Evolutionary conservation across 2,888 invertebrate species (phyloP).

Genomic region (Lampropteryx suffumata): DNA sequence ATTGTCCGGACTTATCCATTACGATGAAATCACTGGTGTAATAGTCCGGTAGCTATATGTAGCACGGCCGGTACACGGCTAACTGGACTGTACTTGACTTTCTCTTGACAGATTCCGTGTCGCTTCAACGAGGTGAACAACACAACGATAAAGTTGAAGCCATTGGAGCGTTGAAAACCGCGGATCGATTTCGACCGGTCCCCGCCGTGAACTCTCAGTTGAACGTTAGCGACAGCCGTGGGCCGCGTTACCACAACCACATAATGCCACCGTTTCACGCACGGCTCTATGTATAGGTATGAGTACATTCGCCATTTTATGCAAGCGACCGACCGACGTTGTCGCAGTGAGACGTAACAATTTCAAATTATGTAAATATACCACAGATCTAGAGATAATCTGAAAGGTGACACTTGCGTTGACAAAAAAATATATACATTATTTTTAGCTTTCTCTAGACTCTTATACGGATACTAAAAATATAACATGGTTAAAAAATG

Average conservation of each 20-base stretch:
- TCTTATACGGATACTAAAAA: slow-evolving; percentile 53
- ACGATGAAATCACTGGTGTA: slow-evolving; percentile 71
- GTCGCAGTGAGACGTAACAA: slow-evolving; percentile 27
- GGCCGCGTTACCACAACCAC: slow-evolving; percentile 42
- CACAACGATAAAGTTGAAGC: slow-evolving; percentile 66
- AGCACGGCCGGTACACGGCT: slow-evolving; percentile 63
- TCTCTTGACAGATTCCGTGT: slow-evolving; percentile 73
- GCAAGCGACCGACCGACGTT: no score
- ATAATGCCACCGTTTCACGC: slow-evolving; percentile 35
- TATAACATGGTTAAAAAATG: slow-evolving; percentile 61
- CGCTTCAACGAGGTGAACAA: slow-evolving; percentile 75
- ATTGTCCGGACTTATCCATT: slow-evolving; percentile 66
- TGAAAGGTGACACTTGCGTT: slow-evolving; percentile 48
- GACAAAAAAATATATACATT: slow-evolving; percentile 44
- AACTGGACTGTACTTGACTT: slow-evolving; percentile 68
- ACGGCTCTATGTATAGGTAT: slow-evolving; percentile 33
- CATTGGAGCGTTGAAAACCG: slow-evolving; percentile 68
- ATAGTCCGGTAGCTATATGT: slow-evolving; percentile 60
- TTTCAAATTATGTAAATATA: slow-evolving; percentile 38
- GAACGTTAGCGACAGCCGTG: slow-evolving; percentile 52
- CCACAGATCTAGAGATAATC: slow-evolving; percentile 37
- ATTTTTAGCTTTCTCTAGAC: slow-evolving; percentile 65
- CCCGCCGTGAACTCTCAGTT: slow-evolving; percentile 42
- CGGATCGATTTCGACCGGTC: slow-evolving; percentile 73
- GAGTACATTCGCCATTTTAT: slow-evolving; percentile 37